Evolutionary conservation across 2,113 vertebrate species (phyloP).

Genomic region (Clarias gariepinus): DNA sequence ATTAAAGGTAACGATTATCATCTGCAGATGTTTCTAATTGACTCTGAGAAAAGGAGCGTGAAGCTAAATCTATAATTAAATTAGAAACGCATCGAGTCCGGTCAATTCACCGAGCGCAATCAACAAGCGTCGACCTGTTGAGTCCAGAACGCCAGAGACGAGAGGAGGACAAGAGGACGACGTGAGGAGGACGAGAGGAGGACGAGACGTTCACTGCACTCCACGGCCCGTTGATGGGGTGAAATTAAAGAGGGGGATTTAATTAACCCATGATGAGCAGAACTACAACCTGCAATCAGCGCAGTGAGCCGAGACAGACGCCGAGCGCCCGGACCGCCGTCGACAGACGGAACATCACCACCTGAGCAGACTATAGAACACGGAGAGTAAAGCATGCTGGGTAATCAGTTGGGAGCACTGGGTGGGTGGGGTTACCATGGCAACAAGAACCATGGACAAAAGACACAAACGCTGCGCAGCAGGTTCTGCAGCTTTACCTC

Average conservation of each 20-base stretch:
- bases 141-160: neutral
- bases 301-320: neutral
- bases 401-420: neutral
- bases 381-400: neutral
- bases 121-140: conserved; percentile 46
- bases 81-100: conserved; percentile 35
- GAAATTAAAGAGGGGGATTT: conserved; percentile 45
- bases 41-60: conserved; percentile 41
- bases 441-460: neutral
- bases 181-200: neutral
- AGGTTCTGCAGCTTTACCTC: too few species aligned
- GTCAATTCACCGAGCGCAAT: conserved; percentile 28
- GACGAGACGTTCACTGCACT: neutral
- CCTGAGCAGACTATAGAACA: neutral
- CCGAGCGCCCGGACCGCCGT: neutral
- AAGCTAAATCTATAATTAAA: conserved; percentile 43
- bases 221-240: conserved; percentile 28
- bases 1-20: neutral
- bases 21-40: conserved; percentile 33
- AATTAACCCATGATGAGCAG: conserved; percentile 36
- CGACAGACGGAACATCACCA: neutral
- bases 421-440: neutral
- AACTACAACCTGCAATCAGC: conserved; percentile 28
- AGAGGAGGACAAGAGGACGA: neutral
- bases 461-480: neutral